phyloP scores from a whole-genome alignment of 2,888 invertebrate genomes.

The Drosophila gaucha region DNA sequence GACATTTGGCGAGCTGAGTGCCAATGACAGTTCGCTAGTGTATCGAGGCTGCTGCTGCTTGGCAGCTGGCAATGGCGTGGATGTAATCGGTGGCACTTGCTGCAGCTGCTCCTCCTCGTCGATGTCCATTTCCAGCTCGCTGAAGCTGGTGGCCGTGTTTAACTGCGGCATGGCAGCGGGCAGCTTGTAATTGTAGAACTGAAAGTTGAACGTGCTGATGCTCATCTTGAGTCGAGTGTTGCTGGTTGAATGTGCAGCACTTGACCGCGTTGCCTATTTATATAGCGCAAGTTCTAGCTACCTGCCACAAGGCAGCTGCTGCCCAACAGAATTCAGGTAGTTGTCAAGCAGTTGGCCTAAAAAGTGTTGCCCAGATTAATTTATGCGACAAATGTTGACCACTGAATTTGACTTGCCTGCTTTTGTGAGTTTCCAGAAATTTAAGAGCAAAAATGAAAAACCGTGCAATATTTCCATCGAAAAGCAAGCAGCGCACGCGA shows the following conservation, averaged over 20 bases:
- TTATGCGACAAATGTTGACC: background rate
- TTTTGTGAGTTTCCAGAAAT: conserved; percentile 36
- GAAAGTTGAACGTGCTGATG: conserved; percentile 71
- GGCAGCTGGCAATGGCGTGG: conserved; percentile 53
- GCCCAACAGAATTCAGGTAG: conserved; percentile 24
- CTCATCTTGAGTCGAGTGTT: conserved; percentile 51
- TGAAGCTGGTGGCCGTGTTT: conserved; percentile 38
- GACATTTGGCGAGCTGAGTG: conserved; percentile 23
- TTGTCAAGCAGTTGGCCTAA: conserved; percentile 10
- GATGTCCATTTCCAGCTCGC: conserved; percentile 72
- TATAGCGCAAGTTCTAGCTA: conserved; percentile 19
- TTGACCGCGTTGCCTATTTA: background rate
- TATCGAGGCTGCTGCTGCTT: conserved; percentile 41
- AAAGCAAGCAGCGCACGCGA: conserved; percentile 64
- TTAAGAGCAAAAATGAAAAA: conserved; percentile 10
- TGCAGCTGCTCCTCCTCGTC: conserved; percentile 41
- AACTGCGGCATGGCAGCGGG: conserved; percentile 39
- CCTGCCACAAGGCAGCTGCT: conserved; percentile 21
- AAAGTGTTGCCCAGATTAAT: conserved; percentile 32
- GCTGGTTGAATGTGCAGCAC: conserved; percentile 36
- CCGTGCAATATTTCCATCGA: conserved; percentile 32
- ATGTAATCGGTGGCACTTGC: conserved; percentile 43
- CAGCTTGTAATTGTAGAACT: conserved; percentile 70
- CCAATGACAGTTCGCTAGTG: conserved; percentile 44
- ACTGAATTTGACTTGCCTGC: conserved; percentile 46